Evolutionary conservation across 2,113 vertebrate genomes (phyloP), one percentile per base, ranked within the genome.

Genomic region (Epinephelus lanceolatus): DNA sequence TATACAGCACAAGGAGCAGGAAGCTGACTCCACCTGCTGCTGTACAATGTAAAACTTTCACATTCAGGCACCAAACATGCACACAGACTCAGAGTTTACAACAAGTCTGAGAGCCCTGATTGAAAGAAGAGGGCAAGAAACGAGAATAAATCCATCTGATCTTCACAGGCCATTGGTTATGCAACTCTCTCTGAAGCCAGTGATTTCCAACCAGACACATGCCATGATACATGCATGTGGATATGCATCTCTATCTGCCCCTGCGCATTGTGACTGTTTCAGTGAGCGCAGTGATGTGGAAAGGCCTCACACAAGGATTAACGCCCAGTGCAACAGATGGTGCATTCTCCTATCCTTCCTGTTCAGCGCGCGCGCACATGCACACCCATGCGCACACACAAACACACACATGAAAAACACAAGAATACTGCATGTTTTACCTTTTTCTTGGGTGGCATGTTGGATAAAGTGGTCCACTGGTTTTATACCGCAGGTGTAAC

Each of bases 391-490:
- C 65, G 71, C 55, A 70, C 67, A 51, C 53, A n/a, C 7, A 33
- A 8, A 42, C n/a, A 23, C 52, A 18, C 10, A 18, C 7, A 69
- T 10, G 56, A 6, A 14, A 33, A 12, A 66, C 13, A 49, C 1
- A 30, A 49, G 0, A 17, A 53, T 3, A 21, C 53, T 11, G 5
- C 2, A 4, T 21, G 12, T 79, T 76, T 88, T 95, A 96, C 95
- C 95, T 94, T 96, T 92, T 96, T 96, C 91, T 96, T 95, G 75
- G 95, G 95, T n/a, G 95, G 94, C 95, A 96, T 96, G 85, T 60
- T 73, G 81, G 76, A 69, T 70, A 51, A 42, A 78, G 47, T 42
- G 56, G 23, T 78, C 74, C 81, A 5, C 63, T 40, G 13, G 73
- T 60, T 68, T 85, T 86, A 78, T 82, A 73, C 91, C 88, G 78